These are phyloP conservation scores for Drosophila varians DNA, from an alignment of 1,140 invertebrate species.

Conservation along the genomic window DNA sequence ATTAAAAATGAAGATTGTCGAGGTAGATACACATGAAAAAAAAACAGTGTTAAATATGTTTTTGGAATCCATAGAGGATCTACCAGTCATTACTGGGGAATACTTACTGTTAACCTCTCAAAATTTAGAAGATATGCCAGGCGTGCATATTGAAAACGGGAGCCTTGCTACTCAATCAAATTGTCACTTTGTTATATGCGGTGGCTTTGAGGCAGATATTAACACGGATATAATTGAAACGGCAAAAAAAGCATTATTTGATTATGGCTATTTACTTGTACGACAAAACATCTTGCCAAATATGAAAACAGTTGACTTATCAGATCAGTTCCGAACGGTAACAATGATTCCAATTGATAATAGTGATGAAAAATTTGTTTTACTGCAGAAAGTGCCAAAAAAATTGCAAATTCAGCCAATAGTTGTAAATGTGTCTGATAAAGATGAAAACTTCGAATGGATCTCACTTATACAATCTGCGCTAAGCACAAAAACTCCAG, in stretches of 20 bases:
- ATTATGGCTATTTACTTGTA: conserved; percentile 84
- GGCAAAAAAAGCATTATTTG: conserved; percentile 66
- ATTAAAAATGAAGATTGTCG: conserved; percentile 89
- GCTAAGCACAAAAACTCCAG: conserved; percentile 84
- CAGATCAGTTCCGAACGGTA: conserved; percentile 60
- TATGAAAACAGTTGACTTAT: conserved; percentile 35
- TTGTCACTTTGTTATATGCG: conserved; percentile 85
- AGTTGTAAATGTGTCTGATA: conserved; percentile 65
- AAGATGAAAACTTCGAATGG: conserved; percentile 84
- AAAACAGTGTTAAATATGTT: conserved; percentile 85
- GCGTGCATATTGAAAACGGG: conserved; percentile 86
- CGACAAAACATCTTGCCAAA: conserved; percentile 75
- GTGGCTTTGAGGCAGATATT: conserved; percentile 60
- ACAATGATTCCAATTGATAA: conserved; percentile 63
- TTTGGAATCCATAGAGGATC: conserved; percentile 85
- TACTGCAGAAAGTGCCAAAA: conserved; percentile 77
- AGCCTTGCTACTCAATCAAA: conserved; percentile 86
- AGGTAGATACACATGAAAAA: conserved; percentile 83
- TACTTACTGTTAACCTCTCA: conserved; percentile 84
- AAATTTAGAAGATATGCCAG: conserved; percentile 84
- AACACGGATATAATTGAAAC: conserved; percentile 30
- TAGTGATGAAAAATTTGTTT: conserved; percentile 68
- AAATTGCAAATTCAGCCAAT: conserved; percentile 54
- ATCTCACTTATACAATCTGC: conserved; percentile 85
- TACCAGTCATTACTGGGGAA: conserved; percentile 85